Conservation (phyloP, 2,888 invertebrate genomes). For the Platycnemis pennipes region DNA sequence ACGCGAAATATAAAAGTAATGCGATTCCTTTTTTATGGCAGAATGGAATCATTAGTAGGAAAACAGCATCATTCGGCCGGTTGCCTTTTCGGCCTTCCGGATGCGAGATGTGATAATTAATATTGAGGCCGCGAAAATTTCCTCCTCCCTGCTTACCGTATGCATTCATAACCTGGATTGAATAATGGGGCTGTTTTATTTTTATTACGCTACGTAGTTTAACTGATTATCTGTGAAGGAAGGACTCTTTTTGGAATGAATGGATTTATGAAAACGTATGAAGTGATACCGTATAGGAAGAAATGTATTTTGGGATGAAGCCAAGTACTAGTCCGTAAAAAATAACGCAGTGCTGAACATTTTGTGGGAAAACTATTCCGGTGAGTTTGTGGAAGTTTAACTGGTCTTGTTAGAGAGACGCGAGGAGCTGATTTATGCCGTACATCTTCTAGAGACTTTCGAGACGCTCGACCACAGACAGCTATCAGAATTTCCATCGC, state of each 20-base stretch:
- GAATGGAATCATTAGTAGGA: not conserved
- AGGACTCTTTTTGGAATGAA: no score
- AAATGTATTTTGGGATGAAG: no score
- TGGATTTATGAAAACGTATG: no score
- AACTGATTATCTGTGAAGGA: no score
- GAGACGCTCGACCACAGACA: not conserved
- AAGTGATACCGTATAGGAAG: no score
- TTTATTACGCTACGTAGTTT: not conserved
- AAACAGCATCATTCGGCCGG: not conserved
- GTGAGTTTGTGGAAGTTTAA: not conserved
- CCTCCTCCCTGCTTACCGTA: not conserved
- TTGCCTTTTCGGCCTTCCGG: not conserved
- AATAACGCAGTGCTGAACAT: not conserved
- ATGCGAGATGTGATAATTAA: not conserved
- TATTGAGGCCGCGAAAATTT: not conserved
- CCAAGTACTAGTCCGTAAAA: no score
- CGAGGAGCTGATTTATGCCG: not conserved
- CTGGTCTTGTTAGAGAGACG: not conserved
- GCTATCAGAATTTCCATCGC: not conserved
- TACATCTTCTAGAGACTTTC: not conserved
- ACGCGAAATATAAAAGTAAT: not conserved
- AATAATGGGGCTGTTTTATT: not conserved
- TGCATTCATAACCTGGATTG: not conserved
- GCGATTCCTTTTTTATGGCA: not conserved
- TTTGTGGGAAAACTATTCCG: not conserved